These are phyloP conservation scores for Actenoides hombroni DNA, from an alignment of 2,113 vertebrate genomes.

Conservation along the genomic window DNA sequence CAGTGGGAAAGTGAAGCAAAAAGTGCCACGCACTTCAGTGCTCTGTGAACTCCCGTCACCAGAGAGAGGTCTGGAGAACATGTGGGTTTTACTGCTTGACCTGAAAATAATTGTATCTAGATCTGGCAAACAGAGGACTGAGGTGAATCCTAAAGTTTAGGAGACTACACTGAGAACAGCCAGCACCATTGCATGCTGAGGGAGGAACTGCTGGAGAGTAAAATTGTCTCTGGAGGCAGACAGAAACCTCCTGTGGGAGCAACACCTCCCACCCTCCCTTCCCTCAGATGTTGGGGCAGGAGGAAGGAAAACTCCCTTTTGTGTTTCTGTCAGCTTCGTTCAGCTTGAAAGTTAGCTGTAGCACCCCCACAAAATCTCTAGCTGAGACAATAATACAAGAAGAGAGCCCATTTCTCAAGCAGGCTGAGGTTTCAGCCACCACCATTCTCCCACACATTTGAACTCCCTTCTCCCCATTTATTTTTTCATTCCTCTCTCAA, in stretches of 20 bases:
- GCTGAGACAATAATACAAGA: background rate
- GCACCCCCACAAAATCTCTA: background rate
- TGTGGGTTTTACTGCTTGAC: background rate
- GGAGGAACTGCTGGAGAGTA: background rate
- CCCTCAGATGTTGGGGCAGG: background rate
- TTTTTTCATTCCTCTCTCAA: conserved; percentile 21
- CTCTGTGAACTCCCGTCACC: background rate
- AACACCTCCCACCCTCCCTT: background rate
- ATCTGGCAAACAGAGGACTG: background rate
- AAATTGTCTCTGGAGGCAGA: background rate
- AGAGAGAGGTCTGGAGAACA: background rate
- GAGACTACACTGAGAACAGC: background rate
- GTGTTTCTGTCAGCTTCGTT: background rate
- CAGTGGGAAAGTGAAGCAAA: background rate
- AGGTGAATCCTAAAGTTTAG: background rate
- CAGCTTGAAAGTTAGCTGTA: background rate
- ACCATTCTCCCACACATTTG: conserved; percentile 31
- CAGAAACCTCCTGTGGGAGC: background rate
- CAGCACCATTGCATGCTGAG: background rate
- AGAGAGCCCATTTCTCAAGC: background rate
- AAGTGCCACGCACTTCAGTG: background rate
- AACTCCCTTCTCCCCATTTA: conserved; percentile 28
- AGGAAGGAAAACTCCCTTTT: background rate
- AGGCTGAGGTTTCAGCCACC: conserved; percentile 5
- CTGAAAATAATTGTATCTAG: background rate